Conservation (phyloP, 1,140 invertebrate genomes). For the Trigoniulus corallinus region DNA sequence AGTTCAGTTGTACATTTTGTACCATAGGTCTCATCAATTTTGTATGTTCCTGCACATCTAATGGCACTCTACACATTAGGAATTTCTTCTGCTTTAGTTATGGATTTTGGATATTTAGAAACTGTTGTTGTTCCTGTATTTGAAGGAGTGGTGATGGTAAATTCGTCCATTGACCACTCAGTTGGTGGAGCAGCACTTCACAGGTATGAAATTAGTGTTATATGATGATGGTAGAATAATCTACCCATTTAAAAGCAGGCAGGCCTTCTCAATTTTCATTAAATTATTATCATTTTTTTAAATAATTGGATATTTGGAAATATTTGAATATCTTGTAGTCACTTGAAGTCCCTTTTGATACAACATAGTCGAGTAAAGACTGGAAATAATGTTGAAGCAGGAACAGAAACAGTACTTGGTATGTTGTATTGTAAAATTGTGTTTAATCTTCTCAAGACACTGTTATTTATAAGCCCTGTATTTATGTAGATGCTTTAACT, state of each 20-base stretch:
- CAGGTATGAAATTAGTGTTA: slow-evolving; percentile 28
- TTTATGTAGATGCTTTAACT: slow-evolving; percentile 12
- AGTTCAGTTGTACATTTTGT: slow-evolving; percentile 7
- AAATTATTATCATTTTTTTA: background rate
- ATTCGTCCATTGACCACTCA: slow-evolving; percentile 57
- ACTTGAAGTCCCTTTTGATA: background rate
- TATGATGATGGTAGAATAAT: too few relatives aligned
- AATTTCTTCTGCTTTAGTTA: slow-evolving; percentile 54
- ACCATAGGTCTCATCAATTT: slow-evolving; percentile 38
- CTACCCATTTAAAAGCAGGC: too few relatives aligned
- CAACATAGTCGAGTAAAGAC: background rate
- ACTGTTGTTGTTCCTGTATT: slow-evolving; percentile 63
- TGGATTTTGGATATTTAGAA: slow-evolving; percentile 76
- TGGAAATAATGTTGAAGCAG: background rate
- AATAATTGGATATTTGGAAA: background rate
- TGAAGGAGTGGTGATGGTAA: slow-evolving; percentile 63
- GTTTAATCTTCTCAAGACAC: background rate
- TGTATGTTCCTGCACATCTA: slow-evolving; percentile 61
- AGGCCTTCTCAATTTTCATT: background rate
- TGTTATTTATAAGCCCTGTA: background rate
- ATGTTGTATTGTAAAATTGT: background rate
- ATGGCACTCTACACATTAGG: slow-evolving; percentile 60
- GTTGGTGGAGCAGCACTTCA: slow-evolving; percentile 49
- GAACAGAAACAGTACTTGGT: background rate
- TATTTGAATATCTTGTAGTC: background rate